Base-by-base conservation (phyloP, 2,113 vertebrate species). In the Phaethon lepturus region DNA sequence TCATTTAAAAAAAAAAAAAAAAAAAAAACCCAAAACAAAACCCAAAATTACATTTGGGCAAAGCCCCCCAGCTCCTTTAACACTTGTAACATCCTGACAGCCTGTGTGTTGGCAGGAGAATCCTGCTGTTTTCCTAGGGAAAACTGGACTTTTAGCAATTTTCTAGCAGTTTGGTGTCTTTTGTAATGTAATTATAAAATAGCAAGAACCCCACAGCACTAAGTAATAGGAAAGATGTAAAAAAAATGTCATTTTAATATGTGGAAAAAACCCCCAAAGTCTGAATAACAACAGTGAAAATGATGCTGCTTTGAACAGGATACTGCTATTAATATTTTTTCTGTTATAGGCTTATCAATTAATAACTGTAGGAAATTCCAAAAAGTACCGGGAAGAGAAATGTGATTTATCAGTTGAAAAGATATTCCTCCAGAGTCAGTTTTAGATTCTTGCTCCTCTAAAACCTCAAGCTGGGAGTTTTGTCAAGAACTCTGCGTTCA, bases 201-300 rank as follows among this genome's bases (percentile, higher is more conserved):
- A 97, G 40, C 22, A 94, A 92, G 95, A 80, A 72, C 42, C 45
- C 77, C 69, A 68, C n/a, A 13, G 9, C 20, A 23, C 60, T 72
- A 93, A 91, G 79, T 74, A 94, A 53, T 6, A 92, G 78, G 42
- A 84, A 84, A 66, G 73, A 85, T 93, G 59, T 94, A 62, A 97
- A 97, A 97, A 97, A 96, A 95, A 82, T 26, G 24, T 45, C 7
- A 47, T 86, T 86, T 96, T 90, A 91, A 68, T 75, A 81, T 28
- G 56, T 49, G 58, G 40, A 86, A 31, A 28, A 17, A 7, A 1
- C 8, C 44, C 44, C 49, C 45, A 20, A 72, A 80, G 35, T 52
- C 75, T 91, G 80, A 92, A 82, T 79, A 86, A 63, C 10, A 33
- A 31, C 87, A 78, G 38, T 23, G 44, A 88, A 96, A 88, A 33